Percentiles rank a stretch among this genome's conserved stretches.
Evolutionary conservation across 35 echinoderm and acorn worm genomes (phyloP).

Genomic region (Strongylocentrotus purpuratus): DNA sequence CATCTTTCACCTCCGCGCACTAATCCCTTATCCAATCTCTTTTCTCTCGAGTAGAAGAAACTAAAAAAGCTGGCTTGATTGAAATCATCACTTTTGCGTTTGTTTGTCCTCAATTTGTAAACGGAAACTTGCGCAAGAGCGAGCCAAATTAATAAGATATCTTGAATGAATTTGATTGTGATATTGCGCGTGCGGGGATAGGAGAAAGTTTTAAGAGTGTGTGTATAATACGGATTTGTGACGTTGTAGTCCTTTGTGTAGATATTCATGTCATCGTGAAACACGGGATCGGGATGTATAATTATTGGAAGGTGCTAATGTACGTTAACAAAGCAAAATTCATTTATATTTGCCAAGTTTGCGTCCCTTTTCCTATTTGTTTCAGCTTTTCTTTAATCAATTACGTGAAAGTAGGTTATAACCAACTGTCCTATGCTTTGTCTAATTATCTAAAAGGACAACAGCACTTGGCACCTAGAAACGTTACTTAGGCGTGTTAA

Average conservation of each 20-base stretch:
- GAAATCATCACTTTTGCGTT: background rate
- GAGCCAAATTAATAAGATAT: conserved; percentile 19
- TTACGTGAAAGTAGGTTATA: too few relatives aligned
- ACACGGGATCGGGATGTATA: background rate
- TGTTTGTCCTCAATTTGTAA: background rate
- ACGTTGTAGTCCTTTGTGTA: background rate
- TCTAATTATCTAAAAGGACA: too few relatives aligned
- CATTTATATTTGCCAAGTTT: background rate
- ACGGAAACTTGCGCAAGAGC: background rate
- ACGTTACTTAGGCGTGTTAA: too few relatives aligned
- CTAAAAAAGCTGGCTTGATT: background rate
- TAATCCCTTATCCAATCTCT: conserved; percentile 10
- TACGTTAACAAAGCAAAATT: background rate
- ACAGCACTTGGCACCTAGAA: too few relatives aligned
- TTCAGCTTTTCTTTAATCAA: background rate
- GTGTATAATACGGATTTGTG: background rate
- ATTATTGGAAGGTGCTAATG: background rate
- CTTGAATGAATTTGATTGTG: background rate
- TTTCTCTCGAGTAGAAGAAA: background rate
- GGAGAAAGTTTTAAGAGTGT: background rate
- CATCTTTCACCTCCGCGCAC: background rate
- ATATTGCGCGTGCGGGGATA: background rate
- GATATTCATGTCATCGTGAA: background rate
- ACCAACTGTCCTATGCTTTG: too few relatives aligned
- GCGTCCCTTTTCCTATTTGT: background rate